These are phyloP conservation scores for Numida meleagris DNA, from an alignment of 2,113 vertebrate genomes.

Conservation along the genomic window DNA sequence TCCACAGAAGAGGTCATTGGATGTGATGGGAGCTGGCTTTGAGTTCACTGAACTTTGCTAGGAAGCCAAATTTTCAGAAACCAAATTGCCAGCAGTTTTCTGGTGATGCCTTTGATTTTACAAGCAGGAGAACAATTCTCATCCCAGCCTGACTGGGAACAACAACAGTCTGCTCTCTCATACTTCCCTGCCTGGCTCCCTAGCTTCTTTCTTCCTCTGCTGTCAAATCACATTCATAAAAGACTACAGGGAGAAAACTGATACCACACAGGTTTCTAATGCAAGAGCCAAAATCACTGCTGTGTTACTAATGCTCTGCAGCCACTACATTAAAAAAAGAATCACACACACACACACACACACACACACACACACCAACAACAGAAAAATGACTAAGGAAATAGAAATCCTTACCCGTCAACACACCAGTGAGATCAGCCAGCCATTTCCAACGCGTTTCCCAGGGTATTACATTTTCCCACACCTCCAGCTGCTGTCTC, in stretches of 20 bases:
- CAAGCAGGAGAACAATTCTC: conserved; percentile 11
- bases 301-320: background rate
- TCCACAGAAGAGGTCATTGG: background rate
- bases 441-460: background rate
- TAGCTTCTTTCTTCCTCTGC: background rate
- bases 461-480: background rate
- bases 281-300: background rate
- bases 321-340: background rate
- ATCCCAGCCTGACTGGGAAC: conserved; percentile 38
- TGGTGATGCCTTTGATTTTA: conserved; percentile 47
- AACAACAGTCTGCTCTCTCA: background rate
- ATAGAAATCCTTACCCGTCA: background rate
- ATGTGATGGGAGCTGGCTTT: background rate
- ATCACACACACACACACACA: too few species aligned
- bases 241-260: background rate
- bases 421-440: background rate
- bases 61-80: conserved; percentile 21
- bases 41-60: background rate
- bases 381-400: background rate
- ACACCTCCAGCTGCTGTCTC: background rate
- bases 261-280: background rate
- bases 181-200: background rate
- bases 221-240: conserved; percentile 19
- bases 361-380: background rate
- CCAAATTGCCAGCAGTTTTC: conserved; percentile 34